Conservation (phyloP, 2,888 invertebrate genomes). For the Lottia gigantea region DNA sequence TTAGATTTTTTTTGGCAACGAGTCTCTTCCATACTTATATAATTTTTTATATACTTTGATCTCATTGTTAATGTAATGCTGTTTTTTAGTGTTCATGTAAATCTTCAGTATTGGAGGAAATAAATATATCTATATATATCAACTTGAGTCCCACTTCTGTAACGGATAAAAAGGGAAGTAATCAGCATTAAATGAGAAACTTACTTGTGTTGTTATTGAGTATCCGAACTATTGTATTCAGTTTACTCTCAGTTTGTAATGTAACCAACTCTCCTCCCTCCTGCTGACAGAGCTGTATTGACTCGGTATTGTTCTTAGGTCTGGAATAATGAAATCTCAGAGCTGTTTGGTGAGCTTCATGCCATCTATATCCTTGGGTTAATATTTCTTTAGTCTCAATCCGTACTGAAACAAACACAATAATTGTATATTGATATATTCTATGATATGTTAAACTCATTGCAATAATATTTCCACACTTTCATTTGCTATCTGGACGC, state of each 20-base stretch:
- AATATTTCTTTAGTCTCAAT: neutral
- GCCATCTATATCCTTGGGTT: constrained; percentile 13
- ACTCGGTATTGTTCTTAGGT: constrained; percentile 1
- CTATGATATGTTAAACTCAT: no score
- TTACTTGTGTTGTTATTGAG: neutral
- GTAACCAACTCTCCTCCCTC: constrained; percentile 14
- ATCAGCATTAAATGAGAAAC: neutral
- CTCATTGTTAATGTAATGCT: no score
- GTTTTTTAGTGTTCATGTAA: no score
- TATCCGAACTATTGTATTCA: neutral
- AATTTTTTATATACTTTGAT: no score
- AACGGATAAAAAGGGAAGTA: no score
- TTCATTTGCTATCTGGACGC: neutral
- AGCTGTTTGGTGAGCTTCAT: constrained; percentile 3
- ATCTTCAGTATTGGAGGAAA: no score
- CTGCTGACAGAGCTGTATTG: neutral
- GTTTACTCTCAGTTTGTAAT: constrained; percentile 13
- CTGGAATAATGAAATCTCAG: constrained; percentile 18
- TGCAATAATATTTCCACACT: neutral
- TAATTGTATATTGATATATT: neutral
- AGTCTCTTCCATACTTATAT: no score
- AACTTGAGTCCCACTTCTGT: no score
- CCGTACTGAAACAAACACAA: neutral
- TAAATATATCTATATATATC: no score
- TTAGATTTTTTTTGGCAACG: no score